Conservation (phyloP, 92 coral and sea anemone genomes). For the Paragorgia papillata region DNA sequence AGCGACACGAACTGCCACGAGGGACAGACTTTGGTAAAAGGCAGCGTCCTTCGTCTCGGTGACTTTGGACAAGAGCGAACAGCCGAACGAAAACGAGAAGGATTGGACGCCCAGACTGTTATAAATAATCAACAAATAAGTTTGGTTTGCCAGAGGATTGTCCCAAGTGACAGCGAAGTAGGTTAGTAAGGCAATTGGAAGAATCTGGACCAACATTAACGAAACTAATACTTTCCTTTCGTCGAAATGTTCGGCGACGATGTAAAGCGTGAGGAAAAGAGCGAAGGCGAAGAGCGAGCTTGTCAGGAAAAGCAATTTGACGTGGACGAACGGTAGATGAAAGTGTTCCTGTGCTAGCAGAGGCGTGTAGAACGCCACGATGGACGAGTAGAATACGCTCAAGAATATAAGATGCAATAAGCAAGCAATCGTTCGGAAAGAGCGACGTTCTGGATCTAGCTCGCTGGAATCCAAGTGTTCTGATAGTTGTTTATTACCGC, state of each 20-base stretch:
- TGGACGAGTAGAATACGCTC: constrained; percentile 21
- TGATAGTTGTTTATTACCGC: no score
- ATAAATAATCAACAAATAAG: constrained; percentile 9
- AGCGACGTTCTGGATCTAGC: not conserved
- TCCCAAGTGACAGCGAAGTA: constrained; percentile 25
- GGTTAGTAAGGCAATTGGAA: not conserved
- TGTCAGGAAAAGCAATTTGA: constrained; percentile 24
- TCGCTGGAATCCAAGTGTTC: not conserved
- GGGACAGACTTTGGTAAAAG: constrained; percentile 25
- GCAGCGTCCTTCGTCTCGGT: constrained; percentile 22
- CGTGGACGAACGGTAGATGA: constrained; percentile 19
- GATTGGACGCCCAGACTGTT: constrained; percentile 18
- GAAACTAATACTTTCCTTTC: constrained; percentile 6
- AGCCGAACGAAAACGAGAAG: constrained; percentile 28
- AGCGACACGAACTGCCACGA: constrained; percentile 2
- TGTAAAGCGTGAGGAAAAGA: constrained; percentile 6
- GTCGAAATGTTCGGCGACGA: constrained; percentile 25
- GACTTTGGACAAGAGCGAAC: constrained; percentile 22
- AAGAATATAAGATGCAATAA: constrained; percentile 21
- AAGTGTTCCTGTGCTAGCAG: constrained; percentile 29
- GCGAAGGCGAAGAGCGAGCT: constrained; percentile 26
- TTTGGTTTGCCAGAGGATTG: not conserved
- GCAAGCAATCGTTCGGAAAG: not conserved
- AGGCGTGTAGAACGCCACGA: constrained; percentile 34
- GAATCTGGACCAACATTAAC: not conserved